Base-by-base conservation (phyloP, 1,140 invertebrate genomes). In the Heliconius nattereri region DNA sequence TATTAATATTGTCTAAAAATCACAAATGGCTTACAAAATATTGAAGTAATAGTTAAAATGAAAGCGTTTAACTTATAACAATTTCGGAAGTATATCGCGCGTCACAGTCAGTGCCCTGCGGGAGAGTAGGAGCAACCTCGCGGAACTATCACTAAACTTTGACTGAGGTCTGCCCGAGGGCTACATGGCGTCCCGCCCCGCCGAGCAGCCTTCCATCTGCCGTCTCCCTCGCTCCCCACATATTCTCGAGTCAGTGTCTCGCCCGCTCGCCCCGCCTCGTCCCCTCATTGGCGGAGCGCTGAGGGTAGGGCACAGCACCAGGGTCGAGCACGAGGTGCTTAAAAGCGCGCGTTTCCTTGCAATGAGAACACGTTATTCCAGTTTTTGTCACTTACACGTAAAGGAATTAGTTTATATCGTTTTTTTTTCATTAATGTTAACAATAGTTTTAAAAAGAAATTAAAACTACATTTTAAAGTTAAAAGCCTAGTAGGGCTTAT, bases 121-220 rank as follows among this genome's bases (percentile, higher is more conserved):
- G 16, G 2, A 7, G 19, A 20, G 49, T 20, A 66, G n/a, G 54
- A 0, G 54, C 78, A 75, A 52, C 72, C 78, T 81, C 79, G 52
- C 71, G n/a, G 72, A 80, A 81, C 80, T 83, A 35, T 78, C 29
- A 70, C 45, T 79, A 77, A 84, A 84, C 78, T 87, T 83, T 82
- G 81, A 84, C 83, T 83, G 85, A 83, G 82, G 81, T 80, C 85
- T 23, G 80, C 77, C 85, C 29, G 54, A 73, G 79, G 49, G 45
- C 81, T 72, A 71, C 76, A n/a, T 45, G 11, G 45, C 23, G 66
- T n/a, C 60, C 83, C 80, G 71, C 78, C 60, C 81, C 71, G 60
- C 71, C n/a, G 19, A 29, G 5, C 19, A 75, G 57, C 70, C 76
- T 70, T 57, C 76, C 82, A 73, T 79, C 83, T 85, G 8, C 70